phyloP scores from a whole-genome alignment of 2,113 vertebrate genomes.

The Heterocephalus glaber region DNA sequence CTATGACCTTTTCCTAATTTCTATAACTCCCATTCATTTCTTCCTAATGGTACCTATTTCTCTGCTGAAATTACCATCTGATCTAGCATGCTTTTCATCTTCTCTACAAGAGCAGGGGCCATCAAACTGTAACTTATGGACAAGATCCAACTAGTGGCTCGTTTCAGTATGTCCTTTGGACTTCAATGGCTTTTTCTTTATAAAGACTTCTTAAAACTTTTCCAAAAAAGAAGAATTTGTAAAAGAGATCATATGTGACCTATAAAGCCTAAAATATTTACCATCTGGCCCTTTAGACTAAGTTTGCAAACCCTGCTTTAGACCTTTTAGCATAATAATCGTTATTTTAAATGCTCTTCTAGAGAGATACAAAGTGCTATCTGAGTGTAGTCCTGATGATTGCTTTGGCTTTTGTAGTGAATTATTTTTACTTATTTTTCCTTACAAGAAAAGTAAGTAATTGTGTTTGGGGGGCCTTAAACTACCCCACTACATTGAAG shows the following conservation, averaged over 20 bases:
- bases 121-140: background rate
- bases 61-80: background rate
- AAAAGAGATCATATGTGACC: background rate
- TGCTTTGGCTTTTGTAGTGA: background rate
- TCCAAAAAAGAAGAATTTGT: background rate
- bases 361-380: background rate
- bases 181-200: background rate
- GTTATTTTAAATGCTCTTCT: background rate
- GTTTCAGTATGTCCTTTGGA: background rate
- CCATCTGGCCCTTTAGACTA: background rate
- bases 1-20: background rate
- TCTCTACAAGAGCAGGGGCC: background rate
- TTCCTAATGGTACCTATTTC: background rate
- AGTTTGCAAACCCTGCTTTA: background rate
- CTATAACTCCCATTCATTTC: background rate
- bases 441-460: background rate
- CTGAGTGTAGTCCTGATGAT: background rate
- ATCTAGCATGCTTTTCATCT: background rate
- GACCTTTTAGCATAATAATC: background rate
- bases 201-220: background rate
- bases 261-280: background rate
- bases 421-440: background rate
- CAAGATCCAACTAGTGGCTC: background rate
- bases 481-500: background rate
- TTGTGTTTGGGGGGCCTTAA: background rate